Percentiles rank a stretch among this genome's conserved stretches.
phyloP scores from a whole-genome alignment of 2,888 invertebrate genomes.

The Acleris laterana region DNA sequence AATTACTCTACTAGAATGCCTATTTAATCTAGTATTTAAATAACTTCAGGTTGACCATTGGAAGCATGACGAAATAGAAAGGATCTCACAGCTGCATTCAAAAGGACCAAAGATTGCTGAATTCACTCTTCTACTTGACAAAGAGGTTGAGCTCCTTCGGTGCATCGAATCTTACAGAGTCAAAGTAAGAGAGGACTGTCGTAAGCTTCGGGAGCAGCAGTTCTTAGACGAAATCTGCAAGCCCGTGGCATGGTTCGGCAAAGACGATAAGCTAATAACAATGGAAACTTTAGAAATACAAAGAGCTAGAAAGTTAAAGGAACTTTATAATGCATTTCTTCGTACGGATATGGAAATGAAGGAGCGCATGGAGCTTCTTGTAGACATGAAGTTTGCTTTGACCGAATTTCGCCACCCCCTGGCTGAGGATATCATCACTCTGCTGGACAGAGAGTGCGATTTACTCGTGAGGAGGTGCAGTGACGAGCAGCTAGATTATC shows the following conservation, averaged over 20 bases:
- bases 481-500: constrained; percentile 84
- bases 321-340: constrained; percentile 88
- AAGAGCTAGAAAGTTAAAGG: constrained; percentile 89
- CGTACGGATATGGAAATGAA: constrained; percentile 84
- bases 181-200: constrained; percentile 84
- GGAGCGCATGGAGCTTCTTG: constrained; percentile 88
- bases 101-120: constrained; percentile 89
- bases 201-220: constrained; percentile 84
- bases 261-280: constrained; percentile 87
- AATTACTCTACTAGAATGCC: too few relatives aligned
- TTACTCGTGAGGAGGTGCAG: constrained; percentile 87
- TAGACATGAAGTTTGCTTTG: constrained; percentile 88
- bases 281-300: constrained; percentile 94
- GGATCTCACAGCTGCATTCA: constrained; percentile 86
- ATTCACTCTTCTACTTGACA: constrained; percentile 88
- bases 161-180: constrained; percentile 88
- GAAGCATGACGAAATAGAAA: constrained; percentile 86
- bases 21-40: neutral
- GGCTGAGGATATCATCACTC: constrained; percentile 83
- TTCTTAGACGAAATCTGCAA: constrained; percentile 88
- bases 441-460: constrained; percentile 89
- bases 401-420: constrained; percentile 84
- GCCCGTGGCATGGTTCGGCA: constrained; percentile 90
- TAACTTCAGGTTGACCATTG: constrained; percentile 85
- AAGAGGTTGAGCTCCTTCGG: constrained; percentile 88